Evolutionary conservation across 2,113 vertebrate genomes (phyloP).

Genomic region (Sminthopsis crassicaudata): DNA sequence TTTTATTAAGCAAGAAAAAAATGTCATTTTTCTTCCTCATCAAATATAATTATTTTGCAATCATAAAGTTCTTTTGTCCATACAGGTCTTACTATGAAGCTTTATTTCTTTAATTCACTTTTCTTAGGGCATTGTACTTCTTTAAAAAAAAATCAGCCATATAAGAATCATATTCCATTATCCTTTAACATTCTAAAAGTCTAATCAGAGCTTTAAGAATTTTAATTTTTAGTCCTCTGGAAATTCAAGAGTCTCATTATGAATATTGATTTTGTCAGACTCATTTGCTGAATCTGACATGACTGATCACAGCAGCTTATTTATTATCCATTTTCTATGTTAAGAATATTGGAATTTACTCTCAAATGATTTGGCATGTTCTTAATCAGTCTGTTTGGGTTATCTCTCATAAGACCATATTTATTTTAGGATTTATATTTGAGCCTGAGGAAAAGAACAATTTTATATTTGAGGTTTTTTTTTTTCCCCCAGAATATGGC

Average conservation of each 20-base stretch:
- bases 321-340: neutral
- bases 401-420: neutral
- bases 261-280: conserved; percentile 22
- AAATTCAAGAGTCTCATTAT: conserved; percentile 12
- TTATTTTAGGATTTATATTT: conserved; percentile 27
- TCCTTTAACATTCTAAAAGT: neutral
- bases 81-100: conserved; percentile 14
- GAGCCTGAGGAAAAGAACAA: neutral
- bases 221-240: conserved; percentile 14
- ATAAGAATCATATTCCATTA: neutral
- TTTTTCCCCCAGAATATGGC: neutral
- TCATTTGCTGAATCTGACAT: conserved; percentile 26
- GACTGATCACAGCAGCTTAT: neutral
- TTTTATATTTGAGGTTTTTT: conserved; percentile 10
- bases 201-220: neutral
- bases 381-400: neutral
- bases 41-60: neutral
- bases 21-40: neutral
- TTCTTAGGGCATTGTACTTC: neutral
- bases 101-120: neutral
- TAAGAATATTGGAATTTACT: neutral
- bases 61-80: neutral
- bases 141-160: neutral
- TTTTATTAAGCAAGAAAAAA: neutral
- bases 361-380: neutral